Evolutionary conservation across 2,888 invertebrate species (phyloP).

Genomic region (Noctua pronuba): DNA sequence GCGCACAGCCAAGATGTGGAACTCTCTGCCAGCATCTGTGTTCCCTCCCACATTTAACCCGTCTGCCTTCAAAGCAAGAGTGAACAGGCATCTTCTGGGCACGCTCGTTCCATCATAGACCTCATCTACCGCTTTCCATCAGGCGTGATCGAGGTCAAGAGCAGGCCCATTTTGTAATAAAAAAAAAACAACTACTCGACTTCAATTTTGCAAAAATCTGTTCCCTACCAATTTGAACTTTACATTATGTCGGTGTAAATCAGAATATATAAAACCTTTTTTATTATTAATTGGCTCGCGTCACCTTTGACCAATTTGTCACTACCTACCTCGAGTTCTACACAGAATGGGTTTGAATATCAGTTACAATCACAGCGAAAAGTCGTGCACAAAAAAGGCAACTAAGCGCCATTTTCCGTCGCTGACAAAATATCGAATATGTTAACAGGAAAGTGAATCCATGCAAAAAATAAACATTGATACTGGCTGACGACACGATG

Average conservation of each 20-base stretch:
- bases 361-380: not conserved
- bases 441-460: conserved; percentile 14
- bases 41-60: too few species aligned
- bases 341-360: not conserved
- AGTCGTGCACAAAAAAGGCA: not conserved
- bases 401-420: not conserved
- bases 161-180: too few species aligned
- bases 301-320: not conserved
- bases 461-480: conserved; percentile 24
- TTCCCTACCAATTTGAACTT: not conserved
- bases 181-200: not conserved
- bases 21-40: too few species aligned
- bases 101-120: too few species aligned
- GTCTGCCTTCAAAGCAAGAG: too few species aligned
- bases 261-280: not conserved
- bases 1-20: too few species aligned
- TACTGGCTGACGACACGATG: not conserved
- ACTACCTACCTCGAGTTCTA: too few species aligned
- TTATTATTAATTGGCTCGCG: not conserved
- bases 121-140: too few species aligned
- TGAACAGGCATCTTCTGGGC: too few species aligned
- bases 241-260: not conserved
- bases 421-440: not conserved
- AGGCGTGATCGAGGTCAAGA: too few species aligned
- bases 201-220: not conserved